Conservation (phyloP, 2,797 vertebrate genomes). For the Sandelia bainsii region DNA sequence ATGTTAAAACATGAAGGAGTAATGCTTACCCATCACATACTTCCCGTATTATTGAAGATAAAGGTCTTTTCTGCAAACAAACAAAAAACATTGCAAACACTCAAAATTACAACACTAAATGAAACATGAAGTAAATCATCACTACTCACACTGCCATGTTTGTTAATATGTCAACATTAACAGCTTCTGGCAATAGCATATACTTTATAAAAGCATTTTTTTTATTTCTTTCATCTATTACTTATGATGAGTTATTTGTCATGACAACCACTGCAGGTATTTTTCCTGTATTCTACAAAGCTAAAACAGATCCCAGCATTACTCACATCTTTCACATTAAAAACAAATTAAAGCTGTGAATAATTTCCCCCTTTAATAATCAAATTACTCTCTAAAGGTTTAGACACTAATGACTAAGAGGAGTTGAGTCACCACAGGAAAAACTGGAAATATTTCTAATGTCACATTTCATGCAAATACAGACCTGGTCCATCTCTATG, state of each 20-base stretch:
- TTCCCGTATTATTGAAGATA: conserved; percentile 96
- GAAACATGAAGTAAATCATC: not conserved
- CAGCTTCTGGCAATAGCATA: not conserved
- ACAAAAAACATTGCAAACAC: conserved; percentile 10
- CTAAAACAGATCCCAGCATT: not conserved
- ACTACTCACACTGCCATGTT: not conserved
- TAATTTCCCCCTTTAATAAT: not conserved
- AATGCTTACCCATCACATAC: conserved; percentile 96
- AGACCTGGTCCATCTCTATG: conserved; percentile 97
- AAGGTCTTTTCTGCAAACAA: conserved; percentile 92
- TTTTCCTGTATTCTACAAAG: not conserved
- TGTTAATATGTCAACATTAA: not conserved
- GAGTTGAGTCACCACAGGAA: conserved; percentile 1
- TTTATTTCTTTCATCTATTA: not conserved
- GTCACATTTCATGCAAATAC: conserved; percentile 13
- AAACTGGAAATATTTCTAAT: conserved; percentile 5
- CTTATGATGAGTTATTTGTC: not conserved
- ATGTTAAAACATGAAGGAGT: not conserved
- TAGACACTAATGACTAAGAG: not conserved
- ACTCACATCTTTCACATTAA: conserved; percentile 15
- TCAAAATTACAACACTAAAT: conserved; percentile 8
- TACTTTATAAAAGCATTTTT: not conserved
- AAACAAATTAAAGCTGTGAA: not conserved
- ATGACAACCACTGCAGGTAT: not conserved
- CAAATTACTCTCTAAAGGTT: not conserved